Evolutionary conservation across 2,113 vertebrate genomes (phyloP), one percentile per base, ranked within the genome.

Genomic region (Aptenodytes forsteri): DNA sequence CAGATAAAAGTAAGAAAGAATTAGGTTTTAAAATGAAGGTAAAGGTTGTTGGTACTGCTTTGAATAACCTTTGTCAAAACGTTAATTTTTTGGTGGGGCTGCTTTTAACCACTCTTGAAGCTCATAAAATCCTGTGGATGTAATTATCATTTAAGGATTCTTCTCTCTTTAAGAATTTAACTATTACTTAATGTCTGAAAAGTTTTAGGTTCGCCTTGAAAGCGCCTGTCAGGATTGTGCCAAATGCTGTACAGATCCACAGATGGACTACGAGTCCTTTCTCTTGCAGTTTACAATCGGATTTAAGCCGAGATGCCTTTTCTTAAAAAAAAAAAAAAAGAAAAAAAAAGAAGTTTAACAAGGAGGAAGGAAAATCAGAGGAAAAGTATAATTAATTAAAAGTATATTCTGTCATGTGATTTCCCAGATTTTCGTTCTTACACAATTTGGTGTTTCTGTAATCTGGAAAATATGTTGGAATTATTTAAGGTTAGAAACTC

Each of bases 401-500:
- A 95, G 21, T 70, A 42, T 70, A 54, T 65, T 80, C 67, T 70
- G n/a, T 66, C n/a, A 40, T 55, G 34, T 89, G 30, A 30, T 89
- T 94, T 95, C 36, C 27, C 40, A 84, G 56, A 72, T 84, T 80
- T 90, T 89, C 49, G 26, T 46, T 87, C 62, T 84, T 91, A 40
- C 83, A 77, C 65, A 83, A 54, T 58, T 61, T 87, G 49, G 42
- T 50, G 16, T 87, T 93, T 87, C 49, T 65, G 42, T 83, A 88
- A 61, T 72, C 62, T 73, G 47, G 61, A 91, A 94, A 85, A 72
- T 73, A 67, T 40, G 54, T 32, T 85, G 20, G 32, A 84, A 87
- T 91, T 82, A 62, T 55, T 77, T 94, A 69, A 94, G 29, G 36
- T 72, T 91, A 77, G 66, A 87, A 94, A 89, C 94, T 59, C 38